Conservation (phyloP, 1,140 invertebrate genomes). For the Drosophila lowei region DNA sequence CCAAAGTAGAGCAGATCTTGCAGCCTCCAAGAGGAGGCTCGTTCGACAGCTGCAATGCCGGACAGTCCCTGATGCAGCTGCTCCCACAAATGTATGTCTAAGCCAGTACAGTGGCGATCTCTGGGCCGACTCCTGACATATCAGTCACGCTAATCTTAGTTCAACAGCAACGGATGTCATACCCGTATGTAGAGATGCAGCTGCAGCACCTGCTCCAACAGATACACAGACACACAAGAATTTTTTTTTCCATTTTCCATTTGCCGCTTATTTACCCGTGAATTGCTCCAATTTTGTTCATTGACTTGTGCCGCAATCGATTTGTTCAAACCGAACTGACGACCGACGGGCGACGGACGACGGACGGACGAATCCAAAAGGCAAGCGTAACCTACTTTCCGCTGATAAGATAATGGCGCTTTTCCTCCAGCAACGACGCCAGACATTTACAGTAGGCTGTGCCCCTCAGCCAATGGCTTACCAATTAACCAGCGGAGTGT, state of each 20-base stretch:
- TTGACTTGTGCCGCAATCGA: constrained; percentile 65
- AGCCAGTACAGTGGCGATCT: no score
- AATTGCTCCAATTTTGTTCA: constrained; percentile 58
- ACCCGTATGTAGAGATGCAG: constrained; percentile 3
- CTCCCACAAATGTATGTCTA: no score
- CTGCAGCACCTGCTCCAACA: constrained; percentile 28
- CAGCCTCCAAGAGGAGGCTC: no score
- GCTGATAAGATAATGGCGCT: constrained; percentile 77
- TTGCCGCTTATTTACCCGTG: constrained; percentile 15
- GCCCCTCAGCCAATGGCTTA: constrained; percentile 47
- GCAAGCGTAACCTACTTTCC: constrained; percentile 62
- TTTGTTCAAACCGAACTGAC: constrained; percentile 36
- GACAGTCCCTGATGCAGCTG: constrained; percentile 13
- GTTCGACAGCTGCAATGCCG: constrained; percentile 12
- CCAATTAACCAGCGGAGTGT: constrained; percentile 8
- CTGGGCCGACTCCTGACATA: constrained; percentile 9
- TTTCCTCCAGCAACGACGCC: constrained; percentile 48
- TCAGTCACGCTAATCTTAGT: constrained; percentile 31
- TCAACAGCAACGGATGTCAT: constrained; percentile 2
- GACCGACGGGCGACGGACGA: constrained; percentile 12
- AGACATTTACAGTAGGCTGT: constrained; percentile 38
- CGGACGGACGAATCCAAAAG: constrained; percentile 17
- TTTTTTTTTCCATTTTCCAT: constrained; percentile 1
- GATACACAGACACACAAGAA: constrained; percentile 22
- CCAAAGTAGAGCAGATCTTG: neutral